phyloP scores from a whole-genome alignment of 35 echinoderm and acorn worm species.

The Anneissia japonica region DNA sequence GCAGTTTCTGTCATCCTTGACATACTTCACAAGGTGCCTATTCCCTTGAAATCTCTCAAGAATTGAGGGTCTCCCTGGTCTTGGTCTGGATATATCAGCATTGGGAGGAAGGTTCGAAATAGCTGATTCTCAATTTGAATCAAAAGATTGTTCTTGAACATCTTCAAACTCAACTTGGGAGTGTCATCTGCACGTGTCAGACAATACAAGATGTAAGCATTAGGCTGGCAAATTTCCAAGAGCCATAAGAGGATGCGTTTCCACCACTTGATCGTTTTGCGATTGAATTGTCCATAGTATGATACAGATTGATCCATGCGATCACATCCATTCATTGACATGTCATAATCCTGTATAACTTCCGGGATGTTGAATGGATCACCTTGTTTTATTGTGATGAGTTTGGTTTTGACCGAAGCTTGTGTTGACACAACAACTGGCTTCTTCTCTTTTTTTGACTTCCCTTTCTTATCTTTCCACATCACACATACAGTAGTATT shows the following conservation, averaged over 20 bases:
- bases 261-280: conserved; percentile 7
- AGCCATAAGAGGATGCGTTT: conserved; percentile 18
- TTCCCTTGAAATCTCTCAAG: conserved; percentile 19
- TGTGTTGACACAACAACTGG: conserved; percentile 21
- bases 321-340: conserved; percentile 27
- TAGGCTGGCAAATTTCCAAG: neutral
- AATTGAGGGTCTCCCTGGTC: neutral
- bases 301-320: conserved; percentile 21
- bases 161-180: neutral
- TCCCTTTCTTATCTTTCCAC: conserved; percentile 17
- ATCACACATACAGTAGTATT: neutral
- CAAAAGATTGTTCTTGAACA: conserved; percentile 12
- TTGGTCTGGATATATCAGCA: neutral
- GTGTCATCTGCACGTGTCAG: neutral
- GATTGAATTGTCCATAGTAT: conserved; percentile 23
- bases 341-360: conserved; percentile 9
- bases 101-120: neutral
- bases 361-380: neutral
- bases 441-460: neutral
- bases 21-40: conserved; percentile 23
- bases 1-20: conserved; percentile 12
- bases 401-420: conserved; percentile 6
- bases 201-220: conserved; percentile 7
- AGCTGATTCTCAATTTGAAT: neutral
- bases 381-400: neutral